Base-by-base conservation (phyloP, 2,888 invertebrate species). In the Xanthorhoe designata region DNA sequence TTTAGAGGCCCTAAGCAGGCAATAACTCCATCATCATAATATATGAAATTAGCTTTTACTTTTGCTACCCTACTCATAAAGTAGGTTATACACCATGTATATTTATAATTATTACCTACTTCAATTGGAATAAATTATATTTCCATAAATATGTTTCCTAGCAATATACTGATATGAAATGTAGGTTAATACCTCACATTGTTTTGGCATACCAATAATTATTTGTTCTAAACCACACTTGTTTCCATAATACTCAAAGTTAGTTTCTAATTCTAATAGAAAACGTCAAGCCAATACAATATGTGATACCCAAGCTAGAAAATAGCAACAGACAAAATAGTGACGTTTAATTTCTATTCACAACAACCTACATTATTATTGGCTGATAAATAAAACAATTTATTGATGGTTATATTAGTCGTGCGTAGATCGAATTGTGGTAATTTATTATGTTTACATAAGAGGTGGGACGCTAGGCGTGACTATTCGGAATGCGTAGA, bases 391-490 rank as follows among this genome's bases (percentile, higher is more conserved):
- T 86, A 82, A 82, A 82, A 72, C 81, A 79, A 85, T 85, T 86
- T 87, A 88, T 86, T 71, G 82, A 77, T 75, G 73, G 73, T 75
- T 84, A 83, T 60, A 63, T 60, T 63, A 38, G 13, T 53, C 66
- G 74, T 77, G 78, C 80, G 80, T 75, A 79, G 75, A 79, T 78
- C 79, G 80, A 81, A 85, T 83, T 80, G 79, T 71, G 72, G 74
- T 85, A 84, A 86, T 87, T 88, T 87, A 88, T 85, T 81, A 69
- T 74, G 74, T 86, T 87, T 88, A 88, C 85, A 87, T 86, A 87
- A 88, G 78, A 73, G 80, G 80, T 79, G 73, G 80, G 86, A 85
- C 80, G 84, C 81, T 72, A 59, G 68, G 62, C 69, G 67, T 68
- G 78, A 76, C 80, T 80, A 80, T 82, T 80, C 77, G 80, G 83